Conservation (phyloP, 1,140 invertebrate species). For the Pseudomyrmex flavicornis region DNA sequence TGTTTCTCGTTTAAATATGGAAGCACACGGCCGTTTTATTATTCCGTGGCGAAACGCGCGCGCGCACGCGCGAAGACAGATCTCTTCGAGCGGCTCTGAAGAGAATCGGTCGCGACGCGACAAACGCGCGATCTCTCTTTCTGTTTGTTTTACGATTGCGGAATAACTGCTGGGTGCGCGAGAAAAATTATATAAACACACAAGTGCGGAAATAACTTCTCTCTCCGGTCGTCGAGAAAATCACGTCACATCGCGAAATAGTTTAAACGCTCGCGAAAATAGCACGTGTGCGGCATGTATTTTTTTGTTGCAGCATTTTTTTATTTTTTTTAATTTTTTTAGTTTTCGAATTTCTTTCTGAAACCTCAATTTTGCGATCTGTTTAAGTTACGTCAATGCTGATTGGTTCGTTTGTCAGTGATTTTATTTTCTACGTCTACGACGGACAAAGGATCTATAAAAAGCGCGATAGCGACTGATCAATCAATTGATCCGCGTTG, state of each 20-base stretch:
- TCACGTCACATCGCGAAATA: slow-evolving; percentile 10
- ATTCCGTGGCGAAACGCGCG: slow-evolving; percentile 8
- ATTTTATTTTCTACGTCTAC: slow-evolving; percentile 3
- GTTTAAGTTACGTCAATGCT: neutral
- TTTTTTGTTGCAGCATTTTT: neutral
- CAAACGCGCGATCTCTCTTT: slow-evolving; percentile 10
- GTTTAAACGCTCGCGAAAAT: neutral
- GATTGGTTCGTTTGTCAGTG: neutral
- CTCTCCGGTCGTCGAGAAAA: neutral
- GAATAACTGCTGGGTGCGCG: slow-evolving; percentile 12
- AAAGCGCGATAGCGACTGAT: too few species aligned
- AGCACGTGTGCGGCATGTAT: neutral
- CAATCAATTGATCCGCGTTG: slow-evolving; percentile 11
- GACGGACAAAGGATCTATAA: neutral
- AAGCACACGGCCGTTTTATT: slow-evolving; percentile 21
- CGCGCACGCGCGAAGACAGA: slow-evolving; percentile 27
- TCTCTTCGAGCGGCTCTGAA: neutral
- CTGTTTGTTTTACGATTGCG: neutral
- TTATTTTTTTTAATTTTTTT: too few species aligned
- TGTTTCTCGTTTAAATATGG: slow-evolving; percentile 64
- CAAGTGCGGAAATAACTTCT: slow-evolving; percentile 28
- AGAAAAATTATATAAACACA: slow-evolving; percentile 44
- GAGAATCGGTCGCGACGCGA: neutral
- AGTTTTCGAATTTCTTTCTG: neutral
- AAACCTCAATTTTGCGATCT: neutral